phyloP scores from a whole-genome alignment of 1,140 invertebrate genomes.

The Chlorops oryzae region DNA sequence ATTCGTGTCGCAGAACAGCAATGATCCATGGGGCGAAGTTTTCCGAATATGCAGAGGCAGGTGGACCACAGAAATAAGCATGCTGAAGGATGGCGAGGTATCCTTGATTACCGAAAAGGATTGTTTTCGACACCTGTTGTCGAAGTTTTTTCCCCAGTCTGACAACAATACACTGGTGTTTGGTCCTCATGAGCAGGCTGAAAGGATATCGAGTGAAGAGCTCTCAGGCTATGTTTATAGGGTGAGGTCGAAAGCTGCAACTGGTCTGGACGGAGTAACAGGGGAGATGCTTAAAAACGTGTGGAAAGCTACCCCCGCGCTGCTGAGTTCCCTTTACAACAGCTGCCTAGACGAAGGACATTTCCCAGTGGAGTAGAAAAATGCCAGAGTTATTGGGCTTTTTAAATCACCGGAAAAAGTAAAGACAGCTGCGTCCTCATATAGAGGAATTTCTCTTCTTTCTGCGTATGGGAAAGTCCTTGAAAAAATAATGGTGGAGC shows the following conservation, averaged over 20 bases:
- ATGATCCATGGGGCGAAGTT: too few species aligned
- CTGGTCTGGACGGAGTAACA: slow-evolving; percentile 6
- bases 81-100: too few species aligned
- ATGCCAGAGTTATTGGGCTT: slow-evolving; percentile 21
- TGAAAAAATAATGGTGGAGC: slow-evolving; percentile 21
- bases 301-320: slow-evolving; percentile 2
- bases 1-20: too few species aligned
- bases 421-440: slow-evolving; percentile 18
- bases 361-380: slow-evolving; percentile 18
- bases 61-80: too few species aligned
- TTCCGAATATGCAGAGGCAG: too few species aligned
- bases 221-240: neutral
- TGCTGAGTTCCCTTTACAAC: neutral
- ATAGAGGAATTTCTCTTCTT: slow-evolving; percentile 29
- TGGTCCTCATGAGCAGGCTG: neutral
- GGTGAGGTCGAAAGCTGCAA: neutral
- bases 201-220: neutral
- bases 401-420: slow-evolving; percentile 16
- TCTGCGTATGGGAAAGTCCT: slow-evolving; percentile 27
- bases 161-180: neutral
- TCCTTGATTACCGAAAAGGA: neutral
- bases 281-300: slow-evolving; percentile 6
- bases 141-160: neutral
- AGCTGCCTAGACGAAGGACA: neutral
- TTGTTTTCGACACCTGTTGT: neutral